Conservation (phyloP, 2,888 invertebrate species). For the Lithodes maja region DNA sequence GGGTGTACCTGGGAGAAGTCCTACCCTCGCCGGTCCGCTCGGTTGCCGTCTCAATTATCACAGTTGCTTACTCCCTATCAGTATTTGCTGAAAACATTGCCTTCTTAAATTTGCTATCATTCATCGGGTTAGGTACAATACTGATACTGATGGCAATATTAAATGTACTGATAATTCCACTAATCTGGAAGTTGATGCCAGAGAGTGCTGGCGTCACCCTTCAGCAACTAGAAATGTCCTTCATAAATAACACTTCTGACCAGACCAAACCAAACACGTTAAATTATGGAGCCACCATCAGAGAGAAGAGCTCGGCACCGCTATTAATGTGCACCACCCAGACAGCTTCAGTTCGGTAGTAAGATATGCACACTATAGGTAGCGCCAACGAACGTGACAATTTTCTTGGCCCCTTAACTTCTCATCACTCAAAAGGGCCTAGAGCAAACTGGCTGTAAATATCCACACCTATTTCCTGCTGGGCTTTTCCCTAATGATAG, state of each 20-base stretch:
- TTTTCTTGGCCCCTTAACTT: too few species aligned
- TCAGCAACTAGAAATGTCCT: neutral
- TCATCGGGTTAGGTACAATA: slow-evolving; percentile 23
- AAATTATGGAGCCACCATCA: too few species aligned
- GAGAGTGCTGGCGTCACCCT: neutral
- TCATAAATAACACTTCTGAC: neutral
- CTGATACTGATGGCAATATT: neutral
- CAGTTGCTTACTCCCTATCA: slow-evolving; percentile 7
- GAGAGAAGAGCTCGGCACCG: too few species aligned
- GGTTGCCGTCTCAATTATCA: slow-evolving; percentile 42
- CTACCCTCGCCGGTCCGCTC: slow-evolving; percentile 59
- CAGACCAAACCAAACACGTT: too few species aligned
- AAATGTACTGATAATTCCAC: slow-evolving; percentile 1
- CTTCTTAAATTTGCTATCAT: slow-evolving; percentile 30
- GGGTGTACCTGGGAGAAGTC: slow-evolving; percentile 61
- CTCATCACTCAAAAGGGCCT: too few species aligned
- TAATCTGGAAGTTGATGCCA: slow-evolving; percentile 14
- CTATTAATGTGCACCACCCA: too few species aligned
- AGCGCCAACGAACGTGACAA: too few species aligned
- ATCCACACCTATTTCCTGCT: too few species aligned
- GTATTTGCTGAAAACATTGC: slow-evolving; percentile 38
- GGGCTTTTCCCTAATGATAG: too few species aligned
- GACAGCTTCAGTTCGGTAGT: too few species aligned
- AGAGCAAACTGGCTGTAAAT: too few species aligned
- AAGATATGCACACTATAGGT: too few species aligned